Evolutionary conservation across 2,888 invertebrate genomes (phyloP), one percentile per base, ranked within the genome.

Genomic region (Bombyx huttoni): DNA sequence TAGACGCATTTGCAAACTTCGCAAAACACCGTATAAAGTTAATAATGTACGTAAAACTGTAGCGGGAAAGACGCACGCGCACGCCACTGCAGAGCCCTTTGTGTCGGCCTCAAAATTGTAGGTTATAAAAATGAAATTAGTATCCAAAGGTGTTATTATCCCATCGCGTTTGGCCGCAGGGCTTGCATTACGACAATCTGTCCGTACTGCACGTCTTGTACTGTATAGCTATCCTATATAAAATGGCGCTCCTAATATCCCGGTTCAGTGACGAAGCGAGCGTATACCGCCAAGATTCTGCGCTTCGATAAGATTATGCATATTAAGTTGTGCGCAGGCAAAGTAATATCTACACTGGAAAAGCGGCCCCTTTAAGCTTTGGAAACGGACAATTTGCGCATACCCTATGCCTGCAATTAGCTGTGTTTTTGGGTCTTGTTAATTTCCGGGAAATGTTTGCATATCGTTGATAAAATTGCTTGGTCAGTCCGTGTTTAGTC

Each of bases 81-180:
- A 81, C 82, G 84, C 81, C 78, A 86, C 88, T 66, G 87, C 88
- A 87, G 87, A 87, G 86, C 85, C 85, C 78, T 87, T 80, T 85
- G 85, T 88, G 88, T 87, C 87, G 88, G 88, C 88, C 79, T 86
- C 84, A 75, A 88, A 88, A 88, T 88, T 87, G 88, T 85, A 84
- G 88, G 88, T 87, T 88, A 88, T 88, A 88, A 88, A 88, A 88
- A 88, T 87, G 86, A 88, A 88, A 88, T 88, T 88, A 88, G 88
- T 87, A 85, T 77, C 79, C 83, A 82, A 87, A 85, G 85, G 80
- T 87, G 86, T 88, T 88, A 88, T 88, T 88, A 88, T 87, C 87
- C 87, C 88, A 87, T 88, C 87, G 88, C 85, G 81, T 87, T 87
- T 85, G 85, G 81, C 88, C 86, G 81, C 80, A 73, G 75, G 88